These are phyloP conservation scores for Geopemphigus sp. DNA, from an alignment of 1,140 invertebrate species.

Conservation along the genomic window DNA sequence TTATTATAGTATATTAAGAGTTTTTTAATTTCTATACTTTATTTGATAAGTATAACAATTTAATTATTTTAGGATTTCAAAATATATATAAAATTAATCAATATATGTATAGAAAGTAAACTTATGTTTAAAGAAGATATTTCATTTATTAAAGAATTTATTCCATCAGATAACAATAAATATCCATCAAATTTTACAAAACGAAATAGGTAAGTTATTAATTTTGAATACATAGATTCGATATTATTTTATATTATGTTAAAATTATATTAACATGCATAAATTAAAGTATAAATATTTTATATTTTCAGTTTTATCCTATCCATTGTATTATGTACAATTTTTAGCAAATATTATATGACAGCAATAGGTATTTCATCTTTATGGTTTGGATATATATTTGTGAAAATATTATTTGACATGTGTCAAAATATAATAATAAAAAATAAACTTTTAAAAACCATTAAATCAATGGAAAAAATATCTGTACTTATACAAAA, in stretches of 20 bases:
- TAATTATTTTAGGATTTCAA: slow-evolving; percentile 12
- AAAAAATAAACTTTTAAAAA: background rate
- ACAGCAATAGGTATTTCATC: background rate
- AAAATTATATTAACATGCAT: background rate
- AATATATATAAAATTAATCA: slow-evolving; percentile 33
- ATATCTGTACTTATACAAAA: slow-evolving; percentile 26
- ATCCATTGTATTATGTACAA: background rate
- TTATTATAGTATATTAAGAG: background rate
- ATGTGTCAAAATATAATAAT: background rate
- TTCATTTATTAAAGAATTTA: slow-evolving; percentile 38
- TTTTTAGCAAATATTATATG: slow-evolving; percentile 8
- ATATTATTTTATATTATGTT: background rate
- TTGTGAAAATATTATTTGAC: background rate
- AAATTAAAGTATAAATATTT: background rate
- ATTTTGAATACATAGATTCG: background rate
- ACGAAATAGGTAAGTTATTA: slow-evolving; percentile 13
- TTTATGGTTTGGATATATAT: slow-evolving; percentile 5
- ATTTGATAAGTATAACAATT: background rate
- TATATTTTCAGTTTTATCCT: slow-evolving; percentile 21
- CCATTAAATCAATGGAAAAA: slow-evolving; percentile 32
- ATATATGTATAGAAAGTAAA: slow-evolving; percentile 24
- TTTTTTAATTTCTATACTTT: background rate
- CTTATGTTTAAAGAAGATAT: slow-evolving; percentile 46
- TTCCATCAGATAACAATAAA: slow-evolving; percentile 12
- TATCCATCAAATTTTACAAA: slow-evolving; percentile 24